These are phyloP conservation scores for Thermophis baileyi DNA, from an alignment of 2,113 vertebrate species.

Conservation along the genomic window DNA sequence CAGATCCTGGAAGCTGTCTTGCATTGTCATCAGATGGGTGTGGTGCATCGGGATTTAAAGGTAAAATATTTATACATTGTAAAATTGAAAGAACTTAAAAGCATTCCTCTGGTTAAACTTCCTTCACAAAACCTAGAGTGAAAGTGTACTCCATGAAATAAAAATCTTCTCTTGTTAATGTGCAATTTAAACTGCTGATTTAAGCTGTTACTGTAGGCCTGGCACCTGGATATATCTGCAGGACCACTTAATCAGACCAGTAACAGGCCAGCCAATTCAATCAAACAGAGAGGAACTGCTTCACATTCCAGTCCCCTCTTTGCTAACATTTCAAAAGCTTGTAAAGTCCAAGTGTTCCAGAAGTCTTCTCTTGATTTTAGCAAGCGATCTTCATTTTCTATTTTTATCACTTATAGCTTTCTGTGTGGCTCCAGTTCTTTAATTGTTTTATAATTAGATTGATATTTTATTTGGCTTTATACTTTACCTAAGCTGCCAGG, in stretches of 20 bases:
- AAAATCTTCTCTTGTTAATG: background rate
- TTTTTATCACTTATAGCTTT: background rate
- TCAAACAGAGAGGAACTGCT: background rate
- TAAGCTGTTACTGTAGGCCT: background rate
- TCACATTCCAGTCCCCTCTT: background rate
- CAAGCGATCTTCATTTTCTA: background rate
- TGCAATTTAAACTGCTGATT: background rate
- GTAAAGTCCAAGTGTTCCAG: background rate
- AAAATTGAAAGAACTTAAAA: background rate
- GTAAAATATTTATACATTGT: constrained; percentile 53
- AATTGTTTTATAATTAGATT: background rate
- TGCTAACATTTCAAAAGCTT: background rate
- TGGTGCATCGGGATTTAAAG: constrained; percentile 85
- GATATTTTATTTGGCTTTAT: background rate
- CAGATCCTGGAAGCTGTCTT: constrained; percentile 83
- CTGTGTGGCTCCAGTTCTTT: background rate
- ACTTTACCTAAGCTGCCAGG: background rate
- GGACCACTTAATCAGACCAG: background rate
- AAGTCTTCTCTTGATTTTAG: background rate
- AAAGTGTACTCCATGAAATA: background rate
- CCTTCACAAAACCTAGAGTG: background rate
- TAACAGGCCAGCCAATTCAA: background rate
- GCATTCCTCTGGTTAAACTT: background rate
- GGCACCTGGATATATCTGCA: background rate
- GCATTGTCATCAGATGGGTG: constrained; percentile 86